Percentiles rank a stretch among this genome's conserved stretches.
Conservation (phyloP, 2,113 vertebrate genomes). For the Seriola rivoliana region DNA sequence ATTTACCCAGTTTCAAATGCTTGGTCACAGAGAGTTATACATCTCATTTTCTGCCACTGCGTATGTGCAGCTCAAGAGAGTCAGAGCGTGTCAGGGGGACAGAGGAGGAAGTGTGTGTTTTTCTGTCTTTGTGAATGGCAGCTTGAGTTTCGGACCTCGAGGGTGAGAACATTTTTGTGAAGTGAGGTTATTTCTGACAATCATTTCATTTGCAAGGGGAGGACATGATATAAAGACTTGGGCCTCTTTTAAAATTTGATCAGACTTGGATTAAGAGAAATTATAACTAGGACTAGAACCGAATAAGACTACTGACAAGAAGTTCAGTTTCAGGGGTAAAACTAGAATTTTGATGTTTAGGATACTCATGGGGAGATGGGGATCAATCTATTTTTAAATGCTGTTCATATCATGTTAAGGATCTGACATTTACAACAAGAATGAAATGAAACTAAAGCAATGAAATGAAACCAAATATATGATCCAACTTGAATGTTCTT, state of each 20-base stretch:
- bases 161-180: not conserved
- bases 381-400: not conserved
- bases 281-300: not conserved
- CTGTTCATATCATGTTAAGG: not conserved
- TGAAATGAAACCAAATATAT: not conserved
- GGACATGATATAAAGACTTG: too few relatives aligned
- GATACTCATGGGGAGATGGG: not conserved
- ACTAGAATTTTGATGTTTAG: not conserved
- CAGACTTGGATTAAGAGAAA: not conserved
- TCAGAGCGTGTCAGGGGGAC: slow-evolving; percentile 1
- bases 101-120: slow-evolving; percentile 37
- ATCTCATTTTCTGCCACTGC: slow-evolving; percentile 1
- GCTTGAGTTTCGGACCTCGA: not conserved
- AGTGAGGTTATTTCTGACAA: not conserved
- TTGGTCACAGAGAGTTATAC: not conserved
- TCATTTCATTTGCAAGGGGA: not conserved
- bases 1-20: not conserved
- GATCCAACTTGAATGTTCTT: not conserved
- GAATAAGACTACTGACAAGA: too few relatives aligned
- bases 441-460: not conserved
- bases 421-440: not conserved
- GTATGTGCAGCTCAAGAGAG: slow-evolving; percentile 14
- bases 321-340: too few relatives aligned
- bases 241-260: not conserved
- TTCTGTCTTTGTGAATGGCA: slow-evolving; percentile 16